phyloP scores from a whole-genome alignment of 2,797 vertebrate genomes.

The Malurus splendens region DNA sequence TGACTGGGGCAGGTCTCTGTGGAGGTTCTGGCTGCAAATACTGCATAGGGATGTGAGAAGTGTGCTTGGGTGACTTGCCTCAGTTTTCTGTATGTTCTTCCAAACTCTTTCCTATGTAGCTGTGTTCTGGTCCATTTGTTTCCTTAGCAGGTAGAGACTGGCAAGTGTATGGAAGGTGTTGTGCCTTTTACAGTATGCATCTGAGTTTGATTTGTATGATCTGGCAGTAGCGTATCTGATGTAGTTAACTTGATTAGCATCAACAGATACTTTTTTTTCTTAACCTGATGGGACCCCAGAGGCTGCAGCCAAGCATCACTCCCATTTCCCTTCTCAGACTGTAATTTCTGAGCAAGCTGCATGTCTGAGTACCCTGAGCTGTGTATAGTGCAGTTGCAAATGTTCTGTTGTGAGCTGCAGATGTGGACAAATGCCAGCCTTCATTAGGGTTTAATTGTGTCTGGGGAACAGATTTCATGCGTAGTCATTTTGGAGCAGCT shows the following conservation, averaged over 20 bases:
- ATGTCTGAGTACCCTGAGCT: neutral
- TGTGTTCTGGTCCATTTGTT: neutral
- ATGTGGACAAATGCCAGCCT: neutral
- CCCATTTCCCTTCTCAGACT: neutral
- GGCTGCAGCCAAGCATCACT: neutral
- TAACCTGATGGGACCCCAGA: neutral
- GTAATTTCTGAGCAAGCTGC: neutral
- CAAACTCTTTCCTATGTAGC: neutral
- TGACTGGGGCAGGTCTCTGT: neutral
- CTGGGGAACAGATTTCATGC: neutral
- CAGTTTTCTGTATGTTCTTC: neutral
- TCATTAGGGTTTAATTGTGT: constrained; percentile 26
- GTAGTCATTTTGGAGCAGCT: neutral
- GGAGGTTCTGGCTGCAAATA: neutral
- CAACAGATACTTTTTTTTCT: neutral
- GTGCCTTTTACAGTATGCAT: neutral
- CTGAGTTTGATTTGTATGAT: neutral
- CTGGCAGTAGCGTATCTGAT: neutral
- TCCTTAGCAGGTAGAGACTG: neutral
- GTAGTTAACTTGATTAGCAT: neutral
- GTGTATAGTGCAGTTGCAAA: neutral
- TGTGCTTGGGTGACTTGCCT: neutral
- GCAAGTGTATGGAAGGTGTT: neutral
- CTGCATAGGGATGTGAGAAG: neutral
- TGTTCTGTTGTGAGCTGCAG: neutral